Evolutionary conservation across 2,797 vertebrate genomes (phyloP).

Genomic region (Tragopan temminckii): DNA sequence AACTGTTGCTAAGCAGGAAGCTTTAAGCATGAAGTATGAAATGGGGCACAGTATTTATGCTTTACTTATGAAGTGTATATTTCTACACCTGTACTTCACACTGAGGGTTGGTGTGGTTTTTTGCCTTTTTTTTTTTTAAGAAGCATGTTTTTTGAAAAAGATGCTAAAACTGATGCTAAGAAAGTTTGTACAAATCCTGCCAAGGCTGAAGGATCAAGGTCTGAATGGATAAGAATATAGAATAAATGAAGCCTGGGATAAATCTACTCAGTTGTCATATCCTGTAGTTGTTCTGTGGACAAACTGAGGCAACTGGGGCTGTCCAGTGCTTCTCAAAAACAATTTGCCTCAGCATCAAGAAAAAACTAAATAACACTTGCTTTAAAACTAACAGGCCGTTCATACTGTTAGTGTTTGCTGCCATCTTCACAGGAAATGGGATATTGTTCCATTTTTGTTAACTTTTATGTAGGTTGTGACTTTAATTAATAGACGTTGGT

Average conservation of each 20-base stretch:
- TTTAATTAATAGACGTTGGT: background rate
- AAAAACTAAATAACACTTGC: background rate
- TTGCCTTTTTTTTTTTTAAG: background rate
- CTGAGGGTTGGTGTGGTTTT: too few relatives aligned
- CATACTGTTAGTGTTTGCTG: fast-evolving
- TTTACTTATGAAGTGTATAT: background rate
- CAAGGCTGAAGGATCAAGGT: background rate
- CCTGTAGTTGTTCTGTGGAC: background rate
- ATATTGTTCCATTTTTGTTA: background rate
- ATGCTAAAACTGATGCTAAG: background rate
- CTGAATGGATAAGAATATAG: background rate
- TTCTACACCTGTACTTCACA: background rate
- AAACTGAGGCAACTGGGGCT: background rate
- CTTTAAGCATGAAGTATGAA: background rate
- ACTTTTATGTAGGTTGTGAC: background rate
- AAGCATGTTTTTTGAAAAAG: background rate
- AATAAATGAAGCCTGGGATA: background rate
- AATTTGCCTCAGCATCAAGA: background rate
- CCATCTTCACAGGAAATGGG: background rate
- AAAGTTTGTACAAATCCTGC: background rate
- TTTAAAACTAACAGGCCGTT: background rate
- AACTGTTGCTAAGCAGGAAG: background rate
- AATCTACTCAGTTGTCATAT: background rate
- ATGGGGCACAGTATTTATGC: background rate
- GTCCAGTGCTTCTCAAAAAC: background rate